These are phyloP conservation scores for Diaphora mendica DNA, from an alignment of 2,888 invertebrate species.

Conservation along the genomic window DNA sequence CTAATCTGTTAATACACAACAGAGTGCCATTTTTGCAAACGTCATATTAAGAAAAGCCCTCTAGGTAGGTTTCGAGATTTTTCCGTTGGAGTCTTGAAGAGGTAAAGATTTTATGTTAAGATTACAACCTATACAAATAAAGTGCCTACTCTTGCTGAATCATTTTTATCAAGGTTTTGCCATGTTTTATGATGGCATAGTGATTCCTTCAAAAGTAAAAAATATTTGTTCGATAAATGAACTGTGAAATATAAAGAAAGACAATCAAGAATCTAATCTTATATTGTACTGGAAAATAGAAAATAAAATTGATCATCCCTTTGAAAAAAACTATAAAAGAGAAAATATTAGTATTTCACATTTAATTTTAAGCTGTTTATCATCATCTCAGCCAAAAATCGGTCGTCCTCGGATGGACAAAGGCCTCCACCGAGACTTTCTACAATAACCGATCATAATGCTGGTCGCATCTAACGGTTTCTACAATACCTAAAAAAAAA, in stretches of 20 bases:
- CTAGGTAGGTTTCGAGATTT: neutral
- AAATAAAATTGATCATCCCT: no score
- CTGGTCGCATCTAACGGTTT: no score
- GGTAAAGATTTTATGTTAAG: neutral
- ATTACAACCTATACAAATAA: slow-evolving; percentile 1
- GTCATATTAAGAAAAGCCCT: neutral
- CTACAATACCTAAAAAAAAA: neutral
- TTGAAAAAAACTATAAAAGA: neutral
- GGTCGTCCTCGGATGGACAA: no score
- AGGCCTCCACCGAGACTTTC: no score
- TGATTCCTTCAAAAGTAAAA: neutral
- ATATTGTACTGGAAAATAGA: neutral
- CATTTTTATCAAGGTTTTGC: neutral
- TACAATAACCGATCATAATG: no score
- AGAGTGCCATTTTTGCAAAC: neutral
- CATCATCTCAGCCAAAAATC: no score
- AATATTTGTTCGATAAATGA: neutral
- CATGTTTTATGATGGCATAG: neutral
- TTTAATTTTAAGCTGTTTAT: no score
- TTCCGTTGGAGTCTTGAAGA: neutral
- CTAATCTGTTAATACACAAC: neutral
- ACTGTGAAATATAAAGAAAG: neutral
- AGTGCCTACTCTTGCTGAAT: neutral
- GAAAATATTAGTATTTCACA: no score
- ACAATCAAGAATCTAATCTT: neutral